These are phyloP conservation scores for Sarcophaga bullata DNA, from an alignment of 1,140 invertebrate species.

Conservation along the genomic window DNA sequence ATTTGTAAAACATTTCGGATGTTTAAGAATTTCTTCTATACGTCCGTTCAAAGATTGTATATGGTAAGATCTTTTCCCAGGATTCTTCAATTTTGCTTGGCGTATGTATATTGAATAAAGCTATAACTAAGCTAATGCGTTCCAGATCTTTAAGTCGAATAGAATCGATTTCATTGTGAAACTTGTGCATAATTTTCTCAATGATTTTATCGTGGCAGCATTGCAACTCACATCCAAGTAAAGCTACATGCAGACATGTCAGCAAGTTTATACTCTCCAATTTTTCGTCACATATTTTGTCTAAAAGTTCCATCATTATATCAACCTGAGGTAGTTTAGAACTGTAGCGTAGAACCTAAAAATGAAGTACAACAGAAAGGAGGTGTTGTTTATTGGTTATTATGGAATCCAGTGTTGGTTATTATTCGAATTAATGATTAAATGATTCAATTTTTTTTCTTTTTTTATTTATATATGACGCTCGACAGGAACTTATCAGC, in stretches of 20 bases:
- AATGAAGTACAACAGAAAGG: not conserved
- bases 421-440: not conserved
- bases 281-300: constrained; percentile 55
- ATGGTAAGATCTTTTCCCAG: constrained; percentile 62
- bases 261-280: constrained; percentile 65
- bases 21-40: constrained; percentile 66
- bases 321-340: constrained; percentile 52
- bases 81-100: constrained; percentile 58
- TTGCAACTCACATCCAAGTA: constrained; percentile 67
- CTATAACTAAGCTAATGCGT: constrained; percentile 68
- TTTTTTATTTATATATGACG: too few species aligned
- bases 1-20: constrained; percentile 64
- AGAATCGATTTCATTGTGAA: constrained; percentile 54
- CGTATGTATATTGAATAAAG: constrained; percentile 67
- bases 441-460: too few species aligned
- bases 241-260: constrained; percentile 68
- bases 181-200: constrained; percentile 62
- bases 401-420: not conserved
- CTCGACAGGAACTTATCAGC: too few species aligned
- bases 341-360: constrained; percentile 61
- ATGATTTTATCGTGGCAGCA: constrained; percentile 63
- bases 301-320: constrained; percentile 57
- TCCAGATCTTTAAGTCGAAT: constrained; percentile 74
- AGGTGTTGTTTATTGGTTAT: not conserved
- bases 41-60: constrained; percentile 66